Evolutionary conservation across 2,113 vertebrate genomes (phyloP).

Genomic region (Natator depressus): DNA sequence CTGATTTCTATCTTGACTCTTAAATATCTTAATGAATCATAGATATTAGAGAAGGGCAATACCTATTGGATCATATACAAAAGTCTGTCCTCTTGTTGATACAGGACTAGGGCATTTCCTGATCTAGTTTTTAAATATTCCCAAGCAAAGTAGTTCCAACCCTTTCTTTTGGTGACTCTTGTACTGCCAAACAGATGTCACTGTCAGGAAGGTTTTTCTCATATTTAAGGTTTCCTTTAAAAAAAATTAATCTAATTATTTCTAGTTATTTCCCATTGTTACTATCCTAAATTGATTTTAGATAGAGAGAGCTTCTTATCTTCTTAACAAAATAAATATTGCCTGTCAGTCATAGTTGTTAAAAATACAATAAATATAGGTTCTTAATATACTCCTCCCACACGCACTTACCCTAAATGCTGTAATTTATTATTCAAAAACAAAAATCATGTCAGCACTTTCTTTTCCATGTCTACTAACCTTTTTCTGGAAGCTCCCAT

Average conservation of each 20-base stretch:
- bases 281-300: neutral
- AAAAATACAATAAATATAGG: neutral
- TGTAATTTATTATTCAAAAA: neutral
- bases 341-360: neutral
- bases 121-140: neutral
- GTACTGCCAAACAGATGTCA: neutral
- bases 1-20: neutral
- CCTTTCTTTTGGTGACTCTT: neutral
- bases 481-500: neutral
- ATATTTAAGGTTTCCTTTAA: neutral
- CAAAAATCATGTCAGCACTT: neutral
- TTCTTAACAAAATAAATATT: neutral
- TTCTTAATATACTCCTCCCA: neutral
- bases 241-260: neutral
- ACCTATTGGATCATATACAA: neutral
- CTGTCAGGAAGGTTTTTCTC: neutral
- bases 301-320: neutral
- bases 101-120: accelerated
- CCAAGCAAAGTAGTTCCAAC: accelerated
- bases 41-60: accelerated
- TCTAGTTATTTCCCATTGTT: neutral
- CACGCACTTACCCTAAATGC: neutral
- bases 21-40: neutral
- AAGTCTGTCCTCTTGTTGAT: neutral
- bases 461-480: neutral